Base-by-base conservation (phyloP, 37 sponge, comb jelly and placozoan species). In the Geodia barretti region DNA sequence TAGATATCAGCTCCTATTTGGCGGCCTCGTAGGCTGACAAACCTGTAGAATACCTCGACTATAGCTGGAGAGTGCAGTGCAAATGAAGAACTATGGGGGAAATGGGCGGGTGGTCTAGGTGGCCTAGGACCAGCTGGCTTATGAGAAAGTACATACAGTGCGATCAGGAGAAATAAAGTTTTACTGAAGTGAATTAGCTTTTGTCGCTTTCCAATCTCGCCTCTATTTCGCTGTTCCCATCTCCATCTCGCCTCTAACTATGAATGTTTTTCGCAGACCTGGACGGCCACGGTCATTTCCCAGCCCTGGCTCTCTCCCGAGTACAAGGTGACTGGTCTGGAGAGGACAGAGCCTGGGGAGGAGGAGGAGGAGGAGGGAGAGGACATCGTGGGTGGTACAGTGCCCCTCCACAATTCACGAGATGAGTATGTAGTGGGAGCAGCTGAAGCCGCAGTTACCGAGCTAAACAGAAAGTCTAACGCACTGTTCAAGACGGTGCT, bases 381-480 rank as follows among this genome's bases (percentile, higher is more conserved):
- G 7, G 11, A 47, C 54, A 4, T 17, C 17, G 2, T 72, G 42
- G 78, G 78, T 17, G 78, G 37, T 2, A 64, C 64, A 2, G 24
- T 19, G 3, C 78, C 63, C 23, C 3, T 77, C 23, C n/a, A 77
- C 5, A 37, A 77, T 64, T 23, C 63, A 28, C 29, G 33, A 3
- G 66, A 63, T 33, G 38, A 34, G 4, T 30, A 62, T 24, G 65
- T 77, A 8, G 26, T 62, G 39, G 42, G 9, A 5, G 78, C 78
- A 36, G 78, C 66, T 21, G 37, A 62, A 8, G 58, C 36, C 20
- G 78, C 78, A 20, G 78, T 77, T 28, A 62, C 64, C 20, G 78
- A 62, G 39, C 23, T 77, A 34, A 77, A 63, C 78, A 77, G 63
- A 28, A 8, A 28, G n/a, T 64, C 78, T 39, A 64, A 62, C 25